Base-by-base conservation (phyloP, 2,113 vertebrate genomes). In the Poicephalus gulielmi region DNA sequence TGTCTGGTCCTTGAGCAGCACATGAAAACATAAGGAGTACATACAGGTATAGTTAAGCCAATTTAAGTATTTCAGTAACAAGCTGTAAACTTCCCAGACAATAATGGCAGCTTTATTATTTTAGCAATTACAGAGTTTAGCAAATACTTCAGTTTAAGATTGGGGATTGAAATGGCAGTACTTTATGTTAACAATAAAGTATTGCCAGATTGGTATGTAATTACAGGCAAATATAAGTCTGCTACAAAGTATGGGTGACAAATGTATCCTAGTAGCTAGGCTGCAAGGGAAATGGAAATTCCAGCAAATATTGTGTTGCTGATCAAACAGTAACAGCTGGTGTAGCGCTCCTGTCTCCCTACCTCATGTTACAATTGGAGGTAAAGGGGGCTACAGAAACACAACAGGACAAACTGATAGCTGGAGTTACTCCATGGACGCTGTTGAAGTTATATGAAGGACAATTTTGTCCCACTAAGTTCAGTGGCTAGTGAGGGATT, bases 231-330 rank as follows among this genome's bases (percentile, higher is more conserved):
- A 96, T 90, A 64, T 17, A 93, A 94, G 80, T 66, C 83, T 95
- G 90, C 90, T 75, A 90, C 94, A 57, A 95, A 92, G 64, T 92
- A 88, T 76, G 52, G 94, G 78, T 95, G 95, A 96, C 86, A 96
- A 95, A 94, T 93, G 80, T 66, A 92, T 94, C 90, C 83, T 44
- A 50, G 93, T n/a, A 96, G 85, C 5, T 2, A 82, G 57, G 64
- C 95, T 96, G 90, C 69, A 79, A 95, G 88, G 95, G 66, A 96
- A 91, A 94, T 91, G 76, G 83, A 95, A 94, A 95, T 94, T 91
- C 91, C 88, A 82, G 67, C 80, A 77, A 95, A 91, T 88, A 92
- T 35, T 71, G 80, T 37, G 39, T 76, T 87, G 83, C 95, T 95
- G 96, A 94, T 95, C 94, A 87, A 83, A 94, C 62, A 93, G 7